These are phyloP conservation scores for Thalassaphorura encarpata DNA, from an alignment of 1,140 invertebrate species.

Conservation along the genomic window DNA sequence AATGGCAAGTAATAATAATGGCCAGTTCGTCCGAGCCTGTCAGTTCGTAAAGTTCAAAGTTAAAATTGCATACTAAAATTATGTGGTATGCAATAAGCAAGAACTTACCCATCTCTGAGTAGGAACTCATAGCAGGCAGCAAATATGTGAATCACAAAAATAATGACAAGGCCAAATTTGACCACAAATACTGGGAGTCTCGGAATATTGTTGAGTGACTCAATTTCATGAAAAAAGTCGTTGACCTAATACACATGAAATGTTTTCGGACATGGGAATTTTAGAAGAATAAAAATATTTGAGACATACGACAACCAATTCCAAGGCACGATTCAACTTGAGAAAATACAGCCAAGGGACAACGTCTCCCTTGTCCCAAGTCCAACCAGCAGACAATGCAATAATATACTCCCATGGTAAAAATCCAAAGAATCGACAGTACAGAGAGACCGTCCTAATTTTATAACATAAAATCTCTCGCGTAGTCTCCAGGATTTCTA, in stretches of 20 bases:
- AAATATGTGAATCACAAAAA: slow-evolving; percentile 16
- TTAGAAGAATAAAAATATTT: too few relatives aligned
- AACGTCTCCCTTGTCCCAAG: background rate
- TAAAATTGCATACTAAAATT: too few relatives aligned
- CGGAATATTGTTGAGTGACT: slow-evolving; percentile 1
- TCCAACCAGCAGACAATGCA: background rate
- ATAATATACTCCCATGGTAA: slow-evolving; percentile 25
- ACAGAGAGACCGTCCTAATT: background rate
- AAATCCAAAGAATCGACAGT: slow-evolving; percentile 22
- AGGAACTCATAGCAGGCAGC: slow-evolving; percentile 19
- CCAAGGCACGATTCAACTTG: slow-evolving; percentile 12
- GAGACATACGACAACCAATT: slow-evolving; percentile 3
- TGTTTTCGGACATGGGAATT: too few relatives aligned
- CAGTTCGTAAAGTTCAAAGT: too few relatives aligned
- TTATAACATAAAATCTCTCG: slow-evolving; percentile 20
- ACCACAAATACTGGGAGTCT: slow-evolving; percentile 8
- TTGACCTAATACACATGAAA: too few relatives aligned
- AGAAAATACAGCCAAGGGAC: slow-evolving; percentile 4
- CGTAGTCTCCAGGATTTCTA: slow-evolving; percentile 23
- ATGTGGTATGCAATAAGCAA: too few relatives aligned
- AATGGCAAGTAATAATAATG: slow-evolving; percentile 12
- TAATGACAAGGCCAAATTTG: background rate
- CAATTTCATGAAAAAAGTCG: slow-evolving; percentile 3
- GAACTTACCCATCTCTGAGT: background rate
- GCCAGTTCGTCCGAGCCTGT: background rate